Conservation (phyloP, 2,113 vertebrate genomes). For the Pelodiscus sinensis region DNA sequence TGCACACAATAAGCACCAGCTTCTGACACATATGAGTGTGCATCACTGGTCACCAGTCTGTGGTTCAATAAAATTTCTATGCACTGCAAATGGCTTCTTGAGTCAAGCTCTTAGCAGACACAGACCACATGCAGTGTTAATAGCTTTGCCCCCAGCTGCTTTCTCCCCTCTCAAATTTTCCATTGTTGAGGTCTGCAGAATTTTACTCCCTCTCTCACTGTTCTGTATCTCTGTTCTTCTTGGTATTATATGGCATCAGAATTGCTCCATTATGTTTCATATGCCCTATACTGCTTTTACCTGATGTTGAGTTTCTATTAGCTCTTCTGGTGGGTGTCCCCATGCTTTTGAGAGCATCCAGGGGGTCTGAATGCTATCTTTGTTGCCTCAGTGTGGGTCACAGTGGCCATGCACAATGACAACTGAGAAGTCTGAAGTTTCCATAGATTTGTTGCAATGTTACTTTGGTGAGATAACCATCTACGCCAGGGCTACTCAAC, state of each 20-base stretch:
- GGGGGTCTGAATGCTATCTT: background rate
- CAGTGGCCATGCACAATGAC: background rate
- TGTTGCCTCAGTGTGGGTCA: background rate
- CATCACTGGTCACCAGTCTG: background rate
- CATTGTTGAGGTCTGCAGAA: background rate
- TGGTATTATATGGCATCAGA: background rate
- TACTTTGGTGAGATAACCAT: background rate
- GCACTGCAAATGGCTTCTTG: background rate
- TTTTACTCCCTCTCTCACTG: background rate
- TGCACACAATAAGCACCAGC: background rate
- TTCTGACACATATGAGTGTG: background rate
- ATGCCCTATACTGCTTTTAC: background rate
- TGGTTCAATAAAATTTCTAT: background rate
- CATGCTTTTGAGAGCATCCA: background rate
- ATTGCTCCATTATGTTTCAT: background rate
- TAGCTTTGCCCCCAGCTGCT: accelerated
- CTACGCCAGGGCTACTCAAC: too few relatives aligned
- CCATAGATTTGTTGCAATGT: accelerated
- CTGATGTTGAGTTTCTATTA: background rate
- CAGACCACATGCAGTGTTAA: background rate
- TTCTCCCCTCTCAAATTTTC: background rate
- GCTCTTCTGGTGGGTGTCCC: background rate
- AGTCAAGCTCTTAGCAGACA: background rate
- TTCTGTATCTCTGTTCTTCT: background rate
- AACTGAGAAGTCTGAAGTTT: background rate